phyloP scores from a whole-genome alignment of 2,797 vertebrate genomes.

The Cynopterus sphinx region DNA sequence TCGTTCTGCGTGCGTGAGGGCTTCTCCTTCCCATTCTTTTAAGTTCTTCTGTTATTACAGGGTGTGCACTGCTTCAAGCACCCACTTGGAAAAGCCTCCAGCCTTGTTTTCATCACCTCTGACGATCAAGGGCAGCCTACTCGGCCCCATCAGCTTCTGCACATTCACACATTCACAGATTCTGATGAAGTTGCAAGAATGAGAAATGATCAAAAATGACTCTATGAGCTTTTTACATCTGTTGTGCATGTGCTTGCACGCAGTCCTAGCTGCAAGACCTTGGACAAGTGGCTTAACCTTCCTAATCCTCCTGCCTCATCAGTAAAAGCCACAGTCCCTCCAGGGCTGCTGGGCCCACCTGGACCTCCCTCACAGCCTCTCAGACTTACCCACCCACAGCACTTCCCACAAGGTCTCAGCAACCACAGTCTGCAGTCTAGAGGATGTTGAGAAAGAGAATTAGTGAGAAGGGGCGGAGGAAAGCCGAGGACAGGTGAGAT shows the following conservation, averaged over 20 bases:
- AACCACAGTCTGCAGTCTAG: not conserved
- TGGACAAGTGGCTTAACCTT: not conserved
- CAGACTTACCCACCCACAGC: not conserved
- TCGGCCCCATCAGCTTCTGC: not conserved
- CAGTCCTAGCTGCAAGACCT: not conserved
- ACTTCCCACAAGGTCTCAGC: not conserved
- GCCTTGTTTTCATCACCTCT: not conserved
- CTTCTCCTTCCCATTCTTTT: not conserved
- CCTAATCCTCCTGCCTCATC: not conserved
- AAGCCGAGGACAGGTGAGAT: not conserved
- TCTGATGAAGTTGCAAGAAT: not conserved
- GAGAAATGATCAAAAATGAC: not conserved
- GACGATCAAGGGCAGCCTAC: not conserved
- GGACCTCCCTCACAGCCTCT: not conserved
- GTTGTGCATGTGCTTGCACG: not conserved
- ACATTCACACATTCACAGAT: not conserved
- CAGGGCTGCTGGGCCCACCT: not conserved
- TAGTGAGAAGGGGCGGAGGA: not conserved
- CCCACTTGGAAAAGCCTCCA: not conserved
- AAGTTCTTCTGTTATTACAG: not conserved
- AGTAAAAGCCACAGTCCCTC: not conserved
- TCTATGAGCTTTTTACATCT: not conserved
- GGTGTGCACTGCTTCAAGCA: accelerated
- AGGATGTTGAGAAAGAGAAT: not conserved
- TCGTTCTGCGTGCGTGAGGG: not conserved